These are phyloP conservation scores for Brachirus orientalis DNA, from an alignment of 2,113 vertebrate genomes.

Conservation along the genomic window DNA sequence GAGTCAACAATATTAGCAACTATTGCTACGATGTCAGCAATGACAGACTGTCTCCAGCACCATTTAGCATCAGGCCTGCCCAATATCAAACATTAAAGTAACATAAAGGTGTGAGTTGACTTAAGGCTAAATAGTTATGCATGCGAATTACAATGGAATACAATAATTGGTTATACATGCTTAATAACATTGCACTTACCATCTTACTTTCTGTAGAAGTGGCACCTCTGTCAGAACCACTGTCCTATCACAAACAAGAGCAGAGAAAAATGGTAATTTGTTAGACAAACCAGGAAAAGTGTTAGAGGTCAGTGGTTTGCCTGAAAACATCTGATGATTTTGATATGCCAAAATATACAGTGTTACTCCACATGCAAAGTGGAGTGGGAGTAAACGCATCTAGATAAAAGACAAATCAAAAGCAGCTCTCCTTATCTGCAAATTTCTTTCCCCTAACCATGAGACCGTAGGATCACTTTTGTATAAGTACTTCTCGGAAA, in stretches of 20 bases:
- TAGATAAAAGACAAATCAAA: constrained; percentile 21
- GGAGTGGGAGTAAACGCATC: constrained; percentile 1
- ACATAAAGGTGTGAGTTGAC: too few species aligned
- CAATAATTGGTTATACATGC: neutral
- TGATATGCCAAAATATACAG: too few species aligned
- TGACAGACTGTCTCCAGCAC: too few species aligned
- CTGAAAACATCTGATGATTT: too few species aligned
- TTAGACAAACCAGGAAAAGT: constrained; percentile 3
- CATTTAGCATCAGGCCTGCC: too few species aligned
- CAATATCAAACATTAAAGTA: too few species aligned
- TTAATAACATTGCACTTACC: constrained; percentile 47
- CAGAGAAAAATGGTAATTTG: constrained; percentile 9
- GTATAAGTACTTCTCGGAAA: constrained; percentile 26
- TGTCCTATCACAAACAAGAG: constrained; percentile 53
- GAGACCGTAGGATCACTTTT: constrained; percentile 26
- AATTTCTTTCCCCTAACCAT: constrained; percentile 3
- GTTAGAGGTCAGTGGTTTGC: neutral
- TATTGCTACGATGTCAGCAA: too few species aligned
- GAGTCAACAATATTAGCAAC: too few species aligned
- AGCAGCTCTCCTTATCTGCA: too few species aligned
- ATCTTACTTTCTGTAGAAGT: constrained; percentile 19
- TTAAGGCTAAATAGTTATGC: too few species aligned
- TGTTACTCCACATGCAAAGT: neutral
- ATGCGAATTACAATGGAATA: too few species aligned
- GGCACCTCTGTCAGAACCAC: constrained; percentile 1